Evolutionary conservation across 2,113 vertebrate species (phyloP).

Genomic region (Hipposideros armiger): DNA sequence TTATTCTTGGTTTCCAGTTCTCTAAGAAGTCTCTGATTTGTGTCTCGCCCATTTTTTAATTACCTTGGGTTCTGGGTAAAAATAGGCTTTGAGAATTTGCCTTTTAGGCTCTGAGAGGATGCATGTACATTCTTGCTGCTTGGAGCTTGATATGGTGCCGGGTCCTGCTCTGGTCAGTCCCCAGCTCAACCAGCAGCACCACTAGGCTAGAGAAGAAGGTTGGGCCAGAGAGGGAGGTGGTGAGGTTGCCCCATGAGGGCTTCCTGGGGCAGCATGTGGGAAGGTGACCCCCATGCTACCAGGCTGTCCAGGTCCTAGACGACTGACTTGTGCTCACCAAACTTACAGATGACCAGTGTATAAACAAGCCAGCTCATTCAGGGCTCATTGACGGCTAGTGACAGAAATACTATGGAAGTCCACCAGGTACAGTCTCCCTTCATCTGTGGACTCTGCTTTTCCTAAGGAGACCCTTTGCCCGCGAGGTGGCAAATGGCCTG

Average conservation of each 20-base stretch:
- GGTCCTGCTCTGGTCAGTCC: not conserved
- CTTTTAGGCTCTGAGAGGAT: not conserved
- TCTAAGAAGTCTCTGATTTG: not conserved
- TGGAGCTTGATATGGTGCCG: not conserved
- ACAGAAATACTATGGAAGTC: not conserved
- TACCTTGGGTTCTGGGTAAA: not conserved
- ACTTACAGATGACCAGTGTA: not conserved
- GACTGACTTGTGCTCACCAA: not conserved
- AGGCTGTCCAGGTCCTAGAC: not conserved
- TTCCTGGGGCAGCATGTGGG: not conserved
- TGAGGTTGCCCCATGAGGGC: too few species aligned
- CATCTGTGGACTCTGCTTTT: not conserved
- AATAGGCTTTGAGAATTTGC: fast-evolving
- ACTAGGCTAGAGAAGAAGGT: not conserved
- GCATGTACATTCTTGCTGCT: fast-evolving
- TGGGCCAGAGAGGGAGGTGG: not conserved
- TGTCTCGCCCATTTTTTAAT: not conserved
- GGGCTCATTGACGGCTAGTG: not conserved
- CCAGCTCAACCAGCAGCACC: not conserved
- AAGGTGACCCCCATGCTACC: not conserved
- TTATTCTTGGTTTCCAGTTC: not conserved
- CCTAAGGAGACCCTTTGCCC: too few species aligned
- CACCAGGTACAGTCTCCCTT: not conserved
- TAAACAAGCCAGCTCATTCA: not conserved
- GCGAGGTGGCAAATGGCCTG: not conserved